phyloP scores from a whole-genome alignment of 2,797 vertebrate species.

The Luscinia megarhynchos region DNA sequence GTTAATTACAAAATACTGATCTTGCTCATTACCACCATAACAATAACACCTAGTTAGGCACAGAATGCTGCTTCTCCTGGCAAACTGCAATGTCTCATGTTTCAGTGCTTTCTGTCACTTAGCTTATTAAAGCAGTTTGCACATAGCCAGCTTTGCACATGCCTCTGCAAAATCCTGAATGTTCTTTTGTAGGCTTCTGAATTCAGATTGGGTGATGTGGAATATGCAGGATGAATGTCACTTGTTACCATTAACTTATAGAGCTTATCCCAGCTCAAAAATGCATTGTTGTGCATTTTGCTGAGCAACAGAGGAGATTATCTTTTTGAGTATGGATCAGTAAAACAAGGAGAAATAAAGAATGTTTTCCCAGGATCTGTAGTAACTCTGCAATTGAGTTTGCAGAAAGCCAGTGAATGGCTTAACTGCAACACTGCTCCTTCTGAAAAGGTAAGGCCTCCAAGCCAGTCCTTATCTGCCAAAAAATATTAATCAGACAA shows the following conservation, averaged over 20 bases:
- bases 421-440: not conserved
- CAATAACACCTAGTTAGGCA: not conserved
- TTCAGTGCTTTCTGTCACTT: not conserved
- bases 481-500: not conserved
- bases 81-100: not conserved
- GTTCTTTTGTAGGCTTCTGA: not conserved
- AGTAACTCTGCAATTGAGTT: not conserved
- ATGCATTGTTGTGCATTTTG: not conserved
- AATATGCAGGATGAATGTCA: not conserved
- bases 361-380: not conserved
- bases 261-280: not conserved
- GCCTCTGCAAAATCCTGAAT: not conserved
- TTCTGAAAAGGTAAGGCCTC: not conserved
- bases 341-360: not conserved
- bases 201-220: not conserved
- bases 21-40: not conserved
- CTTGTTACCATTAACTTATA: not conserved
- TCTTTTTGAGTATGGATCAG: not conserved
- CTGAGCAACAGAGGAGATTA: not conserved
- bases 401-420: not conserved
- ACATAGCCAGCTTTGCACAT: not conserved
- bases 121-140: not conserved
- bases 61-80: not conserved
- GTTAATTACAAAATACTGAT: constrained; percentile 28
- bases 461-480: not conserved